These are phyloP conservation scores for Conistra vaccinii DNA, from an alignment of 2,888 invertebrate genomes.

Conservation along the genomic window DNA sequence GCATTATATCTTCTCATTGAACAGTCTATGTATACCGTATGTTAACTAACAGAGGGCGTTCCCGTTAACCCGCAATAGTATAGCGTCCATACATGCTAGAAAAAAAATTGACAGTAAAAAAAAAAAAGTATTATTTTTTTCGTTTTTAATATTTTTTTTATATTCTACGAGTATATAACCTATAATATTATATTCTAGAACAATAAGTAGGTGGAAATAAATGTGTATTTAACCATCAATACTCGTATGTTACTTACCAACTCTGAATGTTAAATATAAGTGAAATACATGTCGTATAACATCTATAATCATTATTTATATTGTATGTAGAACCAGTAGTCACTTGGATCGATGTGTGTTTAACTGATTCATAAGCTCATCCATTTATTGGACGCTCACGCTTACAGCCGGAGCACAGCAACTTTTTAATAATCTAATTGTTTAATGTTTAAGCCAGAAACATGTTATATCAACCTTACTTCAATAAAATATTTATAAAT, in stretches of 20 bases:
- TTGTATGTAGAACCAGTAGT: conserved; percentile 20
- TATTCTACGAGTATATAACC: no score
- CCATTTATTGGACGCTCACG: conserved; percentile 18
- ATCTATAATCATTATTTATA: conserved; percentile 4
- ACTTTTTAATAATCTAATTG: conserved; percentile 34
- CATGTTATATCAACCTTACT: conserved; percentile 57
- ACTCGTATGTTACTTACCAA: conserved; percentile 22
- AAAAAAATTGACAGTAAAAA: no score
- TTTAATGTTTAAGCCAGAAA: conserved; percentile 73
- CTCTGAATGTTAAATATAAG: conserved; percentile 30
- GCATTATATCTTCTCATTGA: background rate
- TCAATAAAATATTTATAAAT: conserved; percentile 58
- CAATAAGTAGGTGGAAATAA: conserved; percentile 38
- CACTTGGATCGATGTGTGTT: conserved; percentile 38
- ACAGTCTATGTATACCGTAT: no score
- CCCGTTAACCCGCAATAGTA: no score
- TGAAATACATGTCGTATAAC: conserved; percentile 26
- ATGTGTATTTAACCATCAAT: conserved; percentile 28
- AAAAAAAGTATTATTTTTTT: no score
- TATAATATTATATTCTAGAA: conserved; percentile 8
- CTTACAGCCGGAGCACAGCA: conserved; percentile 27
- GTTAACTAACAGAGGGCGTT: no score
- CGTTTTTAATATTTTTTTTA: no score
- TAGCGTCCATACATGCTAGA: no score
- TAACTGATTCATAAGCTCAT: conserved; percentile 8